Evolutionary conservation across 2,113 vertebrate genomes (phyloP).

Genomic region (Nesoenas mayeri): DNA sequence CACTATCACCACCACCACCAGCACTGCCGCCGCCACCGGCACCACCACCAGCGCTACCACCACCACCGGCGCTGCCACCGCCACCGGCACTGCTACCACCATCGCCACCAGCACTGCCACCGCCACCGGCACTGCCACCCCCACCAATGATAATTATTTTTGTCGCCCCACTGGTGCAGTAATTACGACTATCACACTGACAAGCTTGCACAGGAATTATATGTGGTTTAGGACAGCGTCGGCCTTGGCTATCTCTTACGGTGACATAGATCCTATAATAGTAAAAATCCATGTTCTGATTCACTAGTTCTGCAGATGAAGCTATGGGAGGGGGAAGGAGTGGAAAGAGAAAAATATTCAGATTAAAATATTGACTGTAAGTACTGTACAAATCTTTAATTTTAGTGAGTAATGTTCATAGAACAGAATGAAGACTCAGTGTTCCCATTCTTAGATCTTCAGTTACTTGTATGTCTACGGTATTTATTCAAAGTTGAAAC

Average conservation of each 20-base stretch:
- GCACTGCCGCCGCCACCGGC: neutral
- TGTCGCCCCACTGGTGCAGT: constrained; percentile 46
- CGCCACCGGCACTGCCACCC: neutral
- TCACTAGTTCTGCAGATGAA: constrained; percentile 53
- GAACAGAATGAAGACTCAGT: neutral
- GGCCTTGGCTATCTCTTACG: constrained; percentile 44
- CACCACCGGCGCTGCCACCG: fast-evolving
- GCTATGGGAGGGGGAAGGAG: neutral
- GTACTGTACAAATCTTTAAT: neutral
- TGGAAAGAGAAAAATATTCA: neutral
- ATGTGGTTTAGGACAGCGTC: constrained; percentile 37
- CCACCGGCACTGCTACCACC: fast-evolving
- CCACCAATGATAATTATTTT: neutral
- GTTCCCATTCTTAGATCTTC: neutral
- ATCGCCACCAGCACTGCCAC: fast-evolving
- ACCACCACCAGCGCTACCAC: neutral
- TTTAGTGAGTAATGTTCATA: neutral
- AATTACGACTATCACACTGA: constrained; percentile 51
- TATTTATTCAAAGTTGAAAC: neutral
- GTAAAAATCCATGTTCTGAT: constrained; percentile 48
- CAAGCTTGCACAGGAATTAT: constrained; percentile 65
- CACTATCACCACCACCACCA: neutral
- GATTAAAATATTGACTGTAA: neutral
- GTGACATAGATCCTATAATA: constrained; percentile 18
- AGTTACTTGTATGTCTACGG: neutral